Evolutionary conservation across 2,113 vertebrate species (phyloP).

Genomic region (Oreochromis aureus): DNA sequence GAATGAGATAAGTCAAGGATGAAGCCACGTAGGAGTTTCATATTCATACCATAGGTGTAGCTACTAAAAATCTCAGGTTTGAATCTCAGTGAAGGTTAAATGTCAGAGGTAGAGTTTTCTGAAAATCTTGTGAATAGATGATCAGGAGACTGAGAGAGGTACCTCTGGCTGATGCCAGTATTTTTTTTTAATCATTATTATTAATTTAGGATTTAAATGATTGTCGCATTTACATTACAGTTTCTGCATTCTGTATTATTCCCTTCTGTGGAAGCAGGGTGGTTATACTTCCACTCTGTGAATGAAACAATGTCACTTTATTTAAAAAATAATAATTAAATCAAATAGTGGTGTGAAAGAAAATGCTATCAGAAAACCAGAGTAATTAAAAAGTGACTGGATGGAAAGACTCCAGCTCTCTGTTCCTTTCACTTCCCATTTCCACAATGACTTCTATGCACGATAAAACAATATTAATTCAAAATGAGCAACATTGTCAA

Average conservation of each 20-base stretch:
- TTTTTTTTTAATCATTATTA: background rate
- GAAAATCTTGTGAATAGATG: background rate
- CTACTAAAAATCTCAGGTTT: background rate
- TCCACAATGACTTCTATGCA: background rate
- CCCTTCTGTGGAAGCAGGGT: background rate
- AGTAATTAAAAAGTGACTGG: background rate
- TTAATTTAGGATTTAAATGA: background rate
- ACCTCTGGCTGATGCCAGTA: background rate
- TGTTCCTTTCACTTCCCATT: background rate
- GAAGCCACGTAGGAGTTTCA: background rate
- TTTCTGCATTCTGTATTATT: fast-evolving
- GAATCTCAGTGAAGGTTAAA: background rate
- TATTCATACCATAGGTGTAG: background rate
- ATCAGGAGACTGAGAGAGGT: background rate
- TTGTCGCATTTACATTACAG: background rate
- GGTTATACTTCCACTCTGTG: background rate
- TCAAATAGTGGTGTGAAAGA: background rate
- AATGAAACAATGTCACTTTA: slow-evolving; percentile 2
- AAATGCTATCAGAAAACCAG: background rate
- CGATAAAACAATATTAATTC: slow-evolving; percentile 35
- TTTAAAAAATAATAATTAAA: background rate
- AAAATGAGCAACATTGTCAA: background rate
- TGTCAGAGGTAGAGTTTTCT: background rate
- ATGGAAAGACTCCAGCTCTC: background rate
- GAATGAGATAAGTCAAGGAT: background rate